Percentiles rank a stretch among this genome's conserved stretches.
phyloP scores from a whole-genome alignment of 2,113 vertebrate species.

The Cyphomyrus plagiostoma region DNA sequence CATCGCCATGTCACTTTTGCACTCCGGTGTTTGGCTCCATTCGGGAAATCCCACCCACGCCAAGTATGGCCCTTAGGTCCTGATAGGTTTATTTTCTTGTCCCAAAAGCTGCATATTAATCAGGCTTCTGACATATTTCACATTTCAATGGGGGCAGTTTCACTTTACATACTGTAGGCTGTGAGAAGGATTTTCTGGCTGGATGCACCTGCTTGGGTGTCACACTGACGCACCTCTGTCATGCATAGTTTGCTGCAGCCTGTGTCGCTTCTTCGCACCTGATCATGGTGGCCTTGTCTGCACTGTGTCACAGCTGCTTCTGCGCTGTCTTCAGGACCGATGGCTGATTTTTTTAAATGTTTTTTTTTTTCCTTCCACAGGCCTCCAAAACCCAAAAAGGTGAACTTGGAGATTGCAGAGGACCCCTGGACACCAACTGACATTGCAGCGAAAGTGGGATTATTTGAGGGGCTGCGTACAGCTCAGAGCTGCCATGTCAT shows the following conservation, averaged over 20 bases:
- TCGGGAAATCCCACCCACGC: background rate
- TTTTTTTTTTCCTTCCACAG: conserved; percentile 32
- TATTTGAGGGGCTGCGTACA: background rate
- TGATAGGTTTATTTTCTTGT: background rate
- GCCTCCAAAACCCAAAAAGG: conserved; percentile 37
- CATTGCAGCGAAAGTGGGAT: conserved; percentile 23
- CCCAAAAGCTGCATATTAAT: background rate
- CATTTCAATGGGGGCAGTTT: background rate
- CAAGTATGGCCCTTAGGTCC: background rate
- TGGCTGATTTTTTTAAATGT: background rate
- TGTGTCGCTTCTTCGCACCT: background rate
- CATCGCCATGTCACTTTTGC: background rate
- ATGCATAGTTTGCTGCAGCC: background rate
- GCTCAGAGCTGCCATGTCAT: conserved; percentile 9
- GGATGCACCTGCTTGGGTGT: background rate
- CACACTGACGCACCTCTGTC: background rate
- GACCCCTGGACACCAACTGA: conserved; percentile 1
- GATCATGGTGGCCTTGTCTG: background rate
- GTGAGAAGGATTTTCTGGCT: background rate
- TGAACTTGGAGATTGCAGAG: conserved; percentile 36
- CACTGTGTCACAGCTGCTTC: background rate
- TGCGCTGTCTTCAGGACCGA: background rate
- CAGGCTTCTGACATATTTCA: background rate
- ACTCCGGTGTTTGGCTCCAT: background rate
- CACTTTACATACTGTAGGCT: background rate